These are phyloP conservation scores for Formica aserva DNA, from an alignment of 2,888 invertebrate genomes.

Conservation along the genomic window DNA sequence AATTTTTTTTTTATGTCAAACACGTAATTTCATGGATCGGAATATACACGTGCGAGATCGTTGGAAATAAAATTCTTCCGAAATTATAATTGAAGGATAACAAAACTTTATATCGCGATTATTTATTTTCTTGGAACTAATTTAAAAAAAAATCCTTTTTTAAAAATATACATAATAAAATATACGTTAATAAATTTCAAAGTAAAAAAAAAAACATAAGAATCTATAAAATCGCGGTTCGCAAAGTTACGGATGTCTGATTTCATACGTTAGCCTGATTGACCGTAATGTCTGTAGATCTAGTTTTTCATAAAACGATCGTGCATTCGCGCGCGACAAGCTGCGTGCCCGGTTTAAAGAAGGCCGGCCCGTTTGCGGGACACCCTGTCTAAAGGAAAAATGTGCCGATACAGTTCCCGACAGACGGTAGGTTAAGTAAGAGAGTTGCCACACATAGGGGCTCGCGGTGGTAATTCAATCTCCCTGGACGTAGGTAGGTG, in stretches of 20 bases:
- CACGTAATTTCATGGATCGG: not conserved
- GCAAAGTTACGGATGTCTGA: not conserved
- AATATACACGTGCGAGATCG: not conserved
- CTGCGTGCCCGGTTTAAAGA: slow-evolving; percentile 38
- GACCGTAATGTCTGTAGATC: not conserved
- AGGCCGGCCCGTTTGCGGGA: slow-evolving; percentile 72
- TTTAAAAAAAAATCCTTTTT: not conserved
- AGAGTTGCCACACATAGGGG: slow-evolving; percentile 82
- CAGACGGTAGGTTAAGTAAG: slow-evolving; percentile 83
- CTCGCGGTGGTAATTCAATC: slow-evolving; percentile 81
- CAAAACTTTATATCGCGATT: not conserved
- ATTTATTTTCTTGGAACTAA: not conserved
- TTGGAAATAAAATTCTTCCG: not conserved
- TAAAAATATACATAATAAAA: not conserved
- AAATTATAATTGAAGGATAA: not conserved
- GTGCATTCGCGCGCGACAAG: slow-evolving; percentile 34
- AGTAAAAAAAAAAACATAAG: not conserved
- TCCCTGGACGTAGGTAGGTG: slow-evolving; percentile 76
- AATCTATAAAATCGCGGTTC: not conserved
- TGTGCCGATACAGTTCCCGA: slow-evolving; percentile 83
- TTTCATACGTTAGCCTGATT: not conserved
- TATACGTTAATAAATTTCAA: not conserved
- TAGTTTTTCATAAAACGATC: not conserved
- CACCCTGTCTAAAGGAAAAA: slow-evolving; percentile 76
- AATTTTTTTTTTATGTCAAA: slow-evolving; percentile 3